Conservation (phyloP, 2,797 vertebrate genomes). For the Trematomus bernacchii region DNA sequence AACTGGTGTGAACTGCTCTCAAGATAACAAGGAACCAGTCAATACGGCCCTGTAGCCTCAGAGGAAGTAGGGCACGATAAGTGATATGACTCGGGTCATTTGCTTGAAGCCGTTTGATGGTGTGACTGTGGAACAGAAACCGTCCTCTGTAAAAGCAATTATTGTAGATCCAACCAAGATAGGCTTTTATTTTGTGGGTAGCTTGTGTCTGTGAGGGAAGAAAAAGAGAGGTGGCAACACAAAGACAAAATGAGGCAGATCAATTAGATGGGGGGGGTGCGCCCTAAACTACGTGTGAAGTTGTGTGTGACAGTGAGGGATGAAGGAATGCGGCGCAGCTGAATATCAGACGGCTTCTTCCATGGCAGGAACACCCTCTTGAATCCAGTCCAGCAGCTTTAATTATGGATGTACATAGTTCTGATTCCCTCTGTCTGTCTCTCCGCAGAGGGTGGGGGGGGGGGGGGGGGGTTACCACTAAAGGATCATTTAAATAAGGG, state of each 20-base stretch:
- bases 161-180: constrained; percentile 56
- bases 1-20: neutral
- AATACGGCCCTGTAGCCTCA: neutral
- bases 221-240: neutral
- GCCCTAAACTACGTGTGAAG: constrained; percentile 27
- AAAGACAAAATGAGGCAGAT: constrained; percentile 25
- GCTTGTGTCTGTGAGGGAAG: constrained; percentile 19
- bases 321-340: constrained; percentile 41
- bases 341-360: constrained; percentile 48
- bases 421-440: constrained; percentile 27
- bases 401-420: constrained; percentile 49
- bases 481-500: neutral
- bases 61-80: constrained; percentile 14
- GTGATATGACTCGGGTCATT: constrained; percentile 6
- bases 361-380: constrained; percentile 27
- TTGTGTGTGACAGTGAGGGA: constrained; percentile 13
- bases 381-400: constrained; percentile 51
- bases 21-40: constrained; percentile 9
- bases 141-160: constrained; percentile 28
- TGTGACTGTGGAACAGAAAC: constrained; percentile 31
- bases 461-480: constrained; percentile 10
- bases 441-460: neutral
- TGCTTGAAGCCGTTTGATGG: constrained; percentile 16
- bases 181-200: constrained; percentile 33
- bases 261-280: constrained; percentile 24